Conservation (phyloP, 2,888 invertebrate species). For the Acheta domesticus region DNA sequence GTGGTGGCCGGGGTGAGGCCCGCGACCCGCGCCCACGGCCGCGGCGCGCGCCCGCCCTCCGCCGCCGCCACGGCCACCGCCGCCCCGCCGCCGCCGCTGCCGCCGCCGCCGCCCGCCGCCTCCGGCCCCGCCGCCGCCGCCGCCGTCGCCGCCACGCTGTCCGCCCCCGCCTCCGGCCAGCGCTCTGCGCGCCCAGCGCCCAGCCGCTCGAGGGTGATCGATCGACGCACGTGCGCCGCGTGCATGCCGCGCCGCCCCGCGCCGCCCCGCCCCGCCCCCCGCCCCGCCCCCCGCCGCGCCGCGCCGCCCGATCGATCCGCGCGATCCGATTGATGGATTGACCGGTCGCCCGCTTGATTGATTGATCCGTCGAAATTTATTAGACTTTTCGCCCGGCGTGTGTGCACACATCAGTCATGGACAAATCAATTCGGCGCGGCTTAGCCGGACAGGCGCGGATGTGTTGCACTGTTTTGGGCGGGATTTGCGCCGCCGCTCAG, state of each 20-base stretch:
- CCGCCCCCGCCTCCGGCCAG: slow-evolving; percentile 24
- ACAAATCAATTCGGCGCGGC: slow-evolving; percentile 18
- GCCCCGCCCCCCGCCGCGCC: background rate
- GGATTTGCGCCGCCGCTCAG: background rate
- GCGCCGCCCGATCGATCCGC: background rate
- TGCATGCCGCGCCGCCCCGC: background rate
- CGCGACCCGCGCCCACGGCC: slow-evolving; percentile 37
- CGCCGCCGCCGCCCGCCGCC: background rate
- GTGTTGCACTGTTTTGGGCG: background rate
- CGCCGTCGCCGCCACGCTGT: background rate
- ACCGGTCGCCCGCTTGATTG: background rate
- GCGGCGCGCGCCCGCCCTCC: slow-evolving; percentile 24
- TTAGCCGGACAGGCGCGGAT: background rate
- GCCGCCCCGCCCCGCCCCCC: background rate
- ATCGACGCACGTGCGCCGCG: too few relatives aligned
- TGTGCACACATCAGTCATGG: slow-evolving; percentile 11
- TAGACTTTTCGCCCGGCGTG: slow-evolving; percentile 18
- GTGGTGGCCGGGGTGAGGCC: slow-evolving; percentile 46
- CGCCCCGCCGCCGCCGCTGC: background rate
- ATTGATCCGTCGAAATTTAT: slow-evolving; percentile 18
- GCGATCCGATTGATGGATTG: slow-evolving; percentile 9
- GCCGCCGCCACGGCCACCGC: background rate
- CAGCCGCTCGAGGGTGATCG: too few relatives aligned
- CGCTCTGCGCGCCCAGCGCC: slow-evolving; percentile 19
- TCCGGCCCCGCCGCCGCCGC: background rate